Evolutionary conservation across 2,113 vertebrate species (phyloP).

Genomic region (Laterallus jamaicensis): DNA sequence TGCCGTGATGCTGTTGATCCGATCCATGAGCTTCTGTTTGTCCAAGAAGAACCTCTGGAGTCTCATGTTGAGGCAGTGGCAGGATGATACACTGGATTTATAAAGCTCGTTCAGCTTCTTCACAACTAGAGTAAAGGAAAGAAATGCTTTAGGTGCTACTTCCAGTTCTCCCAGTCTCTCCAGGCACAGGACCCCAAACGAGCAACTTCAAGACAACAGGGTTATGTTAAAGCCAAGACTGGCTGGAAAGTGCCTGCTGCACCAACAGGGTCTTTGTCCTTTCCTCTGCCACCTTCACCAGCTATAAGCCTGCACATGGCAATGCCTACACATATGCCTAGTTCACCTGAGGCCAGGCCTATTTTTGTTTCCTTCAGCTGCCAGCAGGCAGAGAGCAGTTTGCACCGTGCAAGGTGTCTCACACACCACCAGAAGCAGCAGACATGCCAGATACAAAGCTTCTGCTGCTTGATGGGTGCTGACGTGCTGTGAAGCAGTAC

Average conservation of each 20-base stretch:
- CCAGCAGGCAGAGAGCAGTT: not conserved
- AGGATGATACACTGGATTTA: constrained; percentile 89
- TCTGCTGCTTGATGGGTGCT: not conserved
- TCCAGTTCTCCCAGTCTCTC: not conserved
- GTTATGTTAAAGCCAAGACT: not conserved
- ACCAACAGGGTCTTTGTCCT: not conserved
- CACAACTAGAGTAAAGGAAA: constrained; percentile 78
- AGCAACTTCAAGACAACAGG: fast-evolving
- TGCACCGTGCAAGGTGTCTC: not conserved
- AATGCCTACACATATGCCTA: not conserved
- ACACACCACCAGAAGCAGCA: not conserved
- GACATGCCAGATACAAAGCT: not conserved
- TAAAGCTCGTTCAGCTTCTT: constrained; percentile 91
- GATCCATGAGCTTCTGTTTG: constrained; percentile 95
- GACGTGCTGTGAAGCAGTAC: not conserved
- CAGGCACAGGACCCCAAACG: not conserved
- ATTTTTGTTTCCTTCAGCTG: not conserved
- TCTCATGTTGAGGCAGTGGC: constrained; percentile 86
- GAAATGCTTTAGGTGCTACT: not conserved
- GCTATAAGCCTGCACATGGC: not conserved
- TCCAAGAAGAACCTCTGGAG: constrained; percentile 91
- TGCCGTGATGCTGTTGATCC: constrained; percentile 88
- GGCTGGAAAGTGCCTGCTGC: not conserved
- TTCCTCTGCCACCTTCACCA: not conserved
- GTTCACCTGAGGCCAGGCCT: constrained; percentile 23